Conservation (phyloP, 2,113 vertebrate species). For the Micronycteris hirsuta region DNA sequence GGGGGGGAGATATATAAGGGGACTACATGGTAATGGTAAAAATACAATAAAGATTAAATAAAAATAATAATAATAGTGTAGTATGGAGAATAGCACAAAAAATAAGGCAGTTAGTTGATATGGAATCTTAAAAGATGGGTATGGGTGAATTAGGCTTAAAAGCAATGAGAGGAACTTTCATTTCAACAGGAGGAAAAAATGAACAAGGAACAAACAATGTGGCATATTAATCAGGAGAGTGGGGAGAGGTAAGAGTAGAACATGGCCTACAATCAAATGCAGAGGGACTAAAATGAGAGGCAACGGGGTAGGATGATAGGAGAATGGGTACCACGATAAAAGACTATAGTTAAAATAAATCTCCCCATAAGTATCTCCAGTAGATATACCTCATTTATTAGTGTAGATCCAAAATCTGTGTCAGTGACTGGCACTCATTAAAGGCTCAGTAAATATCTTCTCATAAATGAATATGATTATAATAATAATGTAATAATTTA, state of each 20-base stretch:
- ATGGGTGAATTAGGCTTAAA: not conserved
- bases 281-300: not conserved
- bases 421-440: not conserved
- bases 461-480: not conserved
- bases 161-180: not conserved
- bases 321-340: not conserved
- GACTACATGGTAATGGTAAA: no score
- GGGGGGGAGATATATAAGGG: no score
- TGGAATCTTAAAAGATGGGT: not conserved
- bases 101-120: not conserved
- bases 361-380: not conserved
- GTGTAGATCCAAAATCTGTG: not conserved
- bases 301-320: not conserved
- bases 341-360: not conserved
- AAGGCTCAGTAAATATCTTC: not conserved
- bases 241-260: not conserved
- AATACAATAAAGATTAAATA: no score
- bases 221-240: not conserved
- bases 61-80: no score
- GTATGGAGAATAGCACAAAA: no score
- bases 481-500: not conserved
- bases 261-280: not conserved
- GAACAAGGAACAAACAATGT: not conserved
- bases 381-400: not conserved
- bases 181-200: not conserved